Evolutionary conservation across 2,888 invertebrate species (phyloP), one percentile per base, ranked within the genome.

Genomic region (Sisyra nigra): DNA sequence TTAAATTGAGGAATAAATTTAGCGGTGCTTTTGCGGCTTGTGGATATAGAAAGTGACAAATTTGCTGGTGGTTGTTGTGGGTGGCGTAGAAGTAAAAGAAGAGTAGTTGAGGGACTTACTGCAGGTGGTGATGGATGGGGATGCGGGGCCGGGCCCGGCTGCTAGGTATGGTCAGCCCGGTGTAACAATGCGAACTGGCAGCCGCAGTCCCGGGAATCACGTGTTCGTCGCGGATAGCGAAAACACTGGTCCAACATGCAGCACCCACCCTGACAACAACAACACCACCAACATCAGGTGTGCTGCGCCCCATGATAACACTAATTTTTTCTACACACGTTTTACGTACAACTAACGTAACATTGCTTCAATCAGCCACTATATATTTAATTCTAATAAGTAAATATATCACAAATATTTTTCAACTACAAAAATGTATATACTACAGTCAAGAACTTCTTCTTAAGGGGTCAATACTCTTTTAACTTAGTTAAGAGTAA

Each of bases 171-270:
- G 60, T 79, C 81, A 55, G 77, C 87, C 60, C 86, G 80, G 69
- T 87, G 87, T 60, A 87, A 77, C 60, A 87, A 72, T 57, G 86
- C 86, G 68, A 87, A 87, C 67, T 87, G 85, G 72, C 87, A 87
- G 67, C 85, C 85, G 64, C 87, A 87, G 66, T 87, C 87, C 61
- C 86, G 79, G 53, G 79, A 74, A 52, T 76, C 43, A 53, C 73
- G 68, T 62, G 75, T 71, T 61, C 81, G 74, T 56, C 82, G 73
- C 53, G 82, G 80, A 66, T 81, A 82, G 69, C 80, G 81, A 76
- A 86, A 86, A 76, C 86, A 87, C 68, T 80, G 80, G 68, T 85
- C 83, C 76, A 86, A 80, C 54, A 84, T 71, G 65, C 86, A 85
- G 78, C 85, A 86, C 62, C 84, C 82, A 68, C 82, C 80, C 68